These are phyloP conservation scores for Notocelia uddmanniana DNA, from an alignment of 2,888 invertebrate genomes.

Conservation along the genomic window DNA sequence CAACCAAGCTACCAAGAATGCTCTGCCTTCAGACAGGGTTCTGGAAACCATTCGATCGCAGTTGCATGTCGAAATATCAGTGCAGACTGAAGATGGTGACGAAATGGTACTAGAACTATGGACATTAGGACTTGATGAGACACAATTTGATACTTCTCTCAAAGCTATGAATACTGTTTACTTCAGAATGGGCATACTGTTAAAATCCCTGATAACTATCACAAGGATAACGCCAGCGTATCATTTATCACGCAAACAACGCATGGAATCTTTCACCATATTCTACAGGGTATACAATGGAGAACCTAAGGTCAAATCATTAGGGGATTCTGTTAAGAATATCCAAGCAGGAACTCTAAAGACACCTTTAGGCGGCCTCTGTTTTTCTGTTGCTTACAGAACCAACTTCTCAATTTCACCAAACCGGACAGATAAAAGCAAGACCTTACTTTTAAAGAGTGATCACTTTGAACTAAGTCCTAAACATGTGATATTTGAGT, in stretches of 20 bases:
- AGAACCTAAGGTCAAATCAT: constrained; percentile 89
- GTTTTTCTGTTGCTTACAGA: constrained; percentile 93
- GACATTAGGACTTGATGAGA: constrained; percentile 90
- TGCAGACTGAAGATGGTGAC: constrained; percentile 95
- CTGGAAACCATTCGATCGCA: constrained; percentile 85
- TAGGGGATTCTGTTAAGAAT: constrained; percentile 93
- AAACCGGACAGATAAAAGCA: constrained; percentile 89
- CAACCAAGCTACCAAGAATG: constrained; percentile 92
- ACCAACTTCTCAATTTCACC: constrained; percentile 97
- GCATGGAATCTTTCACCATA: constrained; percentile 95
- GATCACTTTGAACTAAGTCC: constrained; percentile 95
- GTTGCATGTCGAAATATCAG: constrained; percentile 94
- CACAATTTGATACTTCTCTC: constrained; percentile 88
- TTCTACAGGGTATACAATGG: constrained; percentile 95
- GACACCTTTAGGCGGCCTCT: constrained; percentile 94
- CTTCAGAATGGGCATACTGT: constrained; percentile 95
- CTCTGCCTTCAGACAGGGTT: constrained; percentile 82
- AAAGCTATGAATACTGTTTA: constrained; percentile 94
- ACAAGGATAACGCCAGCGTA: constrained; percentile 97
- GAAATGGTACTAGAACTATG: constrained; percentile 96
- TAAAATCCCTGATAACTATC: constrained; percentile 95
- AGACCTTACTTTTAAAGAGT: constrained; percentile 93
- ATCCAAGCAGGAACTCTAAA: constrained; percentile 94
- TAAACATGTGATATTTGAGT: constrained; percentile 86
- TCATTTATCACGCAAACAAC: constrained; percentile 94